A percentile compares a stretch with the other conserved stretches of the same genome.
phyloP scores from a whole-genome alignment of 2,113 vertebrate genomes.

The Ceyx cyanopectus region DNA sequence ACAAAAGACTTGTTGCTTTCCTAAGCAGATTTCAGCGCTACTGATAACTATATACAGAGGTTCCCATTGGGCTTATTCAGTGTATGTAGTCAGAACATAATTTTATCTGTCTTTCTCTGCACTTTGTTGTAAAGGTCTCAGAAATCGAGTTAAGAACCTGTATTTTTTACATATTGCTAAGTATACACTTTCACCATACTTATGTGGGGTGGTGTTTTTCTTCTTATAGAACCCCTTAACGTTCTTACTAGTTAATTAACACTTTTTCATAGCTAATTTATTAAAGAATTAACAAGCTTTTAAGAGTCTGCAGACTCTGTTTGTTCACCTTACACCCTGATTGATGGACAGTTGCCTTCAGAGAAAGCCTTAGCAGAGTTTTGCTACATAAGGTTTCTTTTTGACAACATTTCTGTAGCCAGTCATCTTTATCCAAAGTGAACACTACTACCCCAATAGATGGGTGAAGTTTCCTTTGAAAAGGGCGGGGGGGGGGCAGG shows the following conservation, averaged over 20 bases:
- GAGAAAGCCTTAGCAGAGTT: not conserved
- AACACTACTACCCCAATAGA: not conserved
- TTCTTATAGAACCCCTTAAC: slow-evolving; percentile 36
- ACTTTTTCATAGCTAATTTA: slow-evolving; percentile 21
- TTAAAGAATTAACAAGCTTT: slow-evolving; percentile 42
- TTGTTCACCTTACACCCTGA: not conserved
- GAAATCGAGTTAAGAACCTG: slow-evolving; percentile 68
- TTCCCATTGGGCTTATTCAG: slow-evolving; percentile 75
- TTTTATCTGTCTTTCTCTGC: slow-evolving; percentile 74
- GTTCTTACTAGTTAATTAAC: slow-evolving; percentile 58
- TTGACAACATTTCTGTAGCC: not conserved
- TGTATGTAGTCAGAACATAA: slow-evolving; percentile 73
- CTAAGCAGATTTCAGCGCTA: slow-evolving; percentile 81
- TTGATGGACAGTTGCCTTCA: slow-evolving; percentile 24
- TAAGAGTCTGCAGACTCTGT: slow-evolving; percentile 21
- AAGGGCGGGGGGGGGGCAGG: not conserved
- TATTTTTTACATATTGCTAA: slow-evolving; percentile 71
- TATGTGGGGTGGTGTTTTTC: not conserved
- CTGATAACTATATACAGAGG: slow-evolving; percentile 76
- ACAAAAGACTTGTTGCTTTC: slow-evolving; percentile 91
- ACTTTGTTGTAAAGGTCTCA: slow-evolving; percentile 69
- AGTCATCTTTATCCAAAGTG: not conserved
- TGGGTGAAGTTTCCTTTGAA: not conserved
- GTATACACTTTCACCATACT: slow-evolving; percentile 57
- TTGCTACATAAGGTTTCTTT: not conserved